Evolutionary conservation across 2,797 vertebrate genomes (phyloP).

Genomic region (Micropoecilia bifurca): DNA sequence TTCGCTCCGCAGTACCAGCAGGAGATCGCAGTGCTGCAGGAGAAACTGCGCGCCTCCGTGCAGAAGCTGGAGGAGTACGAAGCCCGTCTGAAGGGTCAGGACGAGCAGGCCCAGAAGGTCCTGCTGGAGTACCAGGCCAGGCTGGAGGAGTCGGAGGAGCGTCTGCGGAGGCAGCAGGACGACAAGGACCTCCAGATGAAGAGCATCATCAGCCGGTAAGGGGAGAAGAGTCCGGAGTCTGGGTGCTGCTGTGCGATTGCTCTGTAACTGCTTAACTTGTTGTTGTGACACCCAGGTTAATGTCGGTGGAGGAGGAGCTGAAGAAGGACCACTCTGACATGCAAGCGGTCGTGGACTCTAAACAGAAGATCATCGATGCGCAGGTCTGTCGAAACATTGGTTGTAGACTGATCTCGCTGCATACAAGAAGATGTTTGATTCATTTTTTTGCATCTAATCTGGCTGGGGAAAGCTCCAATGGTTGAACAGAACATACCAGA

Average conservation of each 20-base stretch:
- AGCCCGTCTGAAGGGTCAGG: conserved; percentile 93
- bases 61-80: conserved; percentile 98
- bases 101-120: conserved; percentile 95
- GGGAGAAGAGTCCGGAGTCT: background rate
- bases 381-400: conserved; percentile 81
- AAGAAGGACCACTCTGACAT: conserved; percentile 98
- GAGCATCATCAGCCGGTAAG: conserved; percentile 96
- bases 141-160: conserved; percentile 96
- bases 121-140: conserved; percentile 96
- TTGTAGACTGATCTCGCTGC: conserved; percentile 21
- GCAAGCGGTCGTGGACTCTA: conserved; percentile 97
- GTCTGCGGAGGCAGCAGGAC: conserved; percentile 93
- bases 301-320: conserved; percentile 98
- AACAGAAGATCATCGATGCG: conserved; percentile 98
- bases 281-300: conserved; percentile 82
- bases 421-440: conserved; percentile 66
- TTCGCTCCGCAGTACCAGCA: conserved; percentile 86
- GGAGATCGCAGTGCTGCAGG: conserved; percentile 93
- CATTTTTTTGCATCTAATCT: conserved; percentile 36
- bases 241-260: background rate
- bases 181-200: conserved; percentile 99
- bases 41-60: conserved; percentile 92
- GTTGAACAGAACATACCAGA: conserved; percentile 21
- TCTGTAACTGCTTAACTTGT: background rate
- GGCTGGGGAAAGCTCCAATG: conserved; percentile 41